Evolutionary conservation across 2,888 invertebrate species (phyloP), one percentile per base, ranked within the genome.

Genomic region (Fragum fragum): DNA sequence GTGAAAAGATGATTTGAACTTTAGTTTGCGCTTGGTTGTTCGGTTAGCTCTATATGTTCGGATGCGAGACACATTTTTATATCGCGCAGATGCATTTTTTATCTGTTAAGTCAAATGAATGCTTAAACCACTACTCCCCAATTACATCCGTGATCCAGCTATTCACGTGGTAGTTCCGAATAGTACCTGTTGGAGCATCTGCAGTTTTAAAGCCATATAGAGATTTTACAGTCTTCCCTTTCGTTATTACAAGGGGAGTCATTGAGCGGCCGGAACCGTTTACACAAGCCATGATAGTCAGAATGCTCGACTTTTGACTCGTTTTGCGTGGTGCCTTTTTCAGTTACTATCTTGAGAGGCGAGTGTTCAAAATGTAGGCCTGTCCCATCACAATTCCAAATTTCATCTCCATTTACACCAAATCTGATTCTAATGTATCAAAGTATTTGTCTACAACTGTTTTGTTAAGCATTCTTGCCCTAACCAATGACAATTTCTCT

Each of bases 381-480:
- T 0, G 66, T 77, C 21, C 72, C 72, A 55, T 77, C 77, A 23
- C 71, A 72, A 42, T 77, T 77, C 77, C 77, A 77, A 3, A 79
- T 69, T 23, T 42, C 11, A 0, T 26, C 32, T 2, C 32, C 7
- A 2, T 36, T n/a, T 1, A n/a, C 0, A 0, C 61, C 76, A 0
- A 84, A 14, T 78, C 16, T 39, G 57, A 32, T 23, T 14, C 26
- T 11, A 86, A 66, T 21, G 76, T 81, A 21, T 69, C n/a, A 29
- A 77, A 72, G 42, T 77, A 72, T 5, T 53, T 71, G 39, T 18
- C 18, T 0, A 53, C 72, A 3, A 72, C 26, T 53, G 36, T 55
- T 18, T 28, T 71, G 39, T 77, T 77, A 1, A 77, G 23, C 76
- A 78, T 81, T 42, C 81, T 59, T n/a, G 76, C 79, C n/a, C 79